phyloP scores from a whole-genome alignment of 2,113 vertebrate genomes.

The Cyanistes caeruleus region DNA sequence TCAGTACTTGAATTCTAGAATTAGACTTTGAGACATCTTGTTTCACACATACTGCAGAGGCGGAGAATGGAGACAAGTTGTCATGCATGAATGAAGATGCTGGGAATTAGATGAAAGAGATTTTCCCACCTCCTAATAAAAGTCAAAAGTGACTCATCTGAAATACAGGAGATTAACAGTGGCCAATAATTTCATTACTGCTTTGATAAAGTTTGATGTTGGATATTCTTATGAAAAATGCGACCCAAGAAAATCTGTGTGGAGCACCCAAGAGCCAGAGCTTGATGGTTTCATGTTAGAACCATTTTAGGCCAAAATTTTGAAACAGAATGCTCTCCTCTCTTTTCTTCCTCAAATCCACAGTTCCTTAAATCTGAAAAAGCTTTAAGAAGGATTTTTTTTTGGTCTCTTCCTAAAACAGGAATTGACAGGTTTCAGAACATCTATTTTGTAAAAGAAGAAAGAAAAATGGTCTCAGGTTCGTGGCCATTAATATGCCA shows the following conservation, averaged over 20 bases:
- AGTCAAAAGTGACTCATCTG: constrained; percentile 71
- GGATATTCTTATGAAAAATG: constrained; percentile 40
- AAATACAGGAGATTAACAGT: constrained; percentile 64
- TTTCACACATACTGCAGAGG: constrained; percentile 58
- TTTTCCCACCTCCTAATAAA: constrained; percentile 70
- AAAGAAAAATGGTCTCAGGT: constrained; percentile 59
- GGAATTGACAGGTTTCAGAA: constrained; percentile 45
- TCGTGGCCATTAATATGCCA: constrained; percentile 71
- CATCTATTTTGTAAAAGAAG: constrained; percentile 57
- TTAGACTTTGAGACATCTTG: constrained; percentile 69
- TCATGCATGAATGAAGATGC: constrained; percentile 62
- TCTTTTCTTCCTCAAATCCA: not conserved
- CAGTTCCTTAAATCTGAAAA: constrained; percentile 26
- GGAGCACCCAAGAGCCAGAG: not conserved
- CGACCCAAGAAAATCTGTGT: not conserved
- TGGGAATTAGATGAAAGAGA: constrained; percentile 59
- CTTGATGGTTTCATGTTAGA: not conserved
- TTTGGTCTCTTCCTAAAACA: constrained; percentile 46
- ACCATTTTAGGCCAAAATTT: not conserved
- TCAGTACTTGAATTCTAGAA: constrained; percentile 57
- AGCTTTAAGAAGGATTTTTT: not conserved
- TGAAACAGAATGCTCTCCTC: not conserved
- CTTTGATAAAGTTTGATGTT: constrained; percentile 29
- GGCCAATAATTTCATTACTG: constrained; percentile 50
- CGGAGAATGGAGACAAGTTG: constrained; percentile 56